Conservation (phyloP, 2,797 vertebrate genomes). For the Ibycter americanus region DNA sequence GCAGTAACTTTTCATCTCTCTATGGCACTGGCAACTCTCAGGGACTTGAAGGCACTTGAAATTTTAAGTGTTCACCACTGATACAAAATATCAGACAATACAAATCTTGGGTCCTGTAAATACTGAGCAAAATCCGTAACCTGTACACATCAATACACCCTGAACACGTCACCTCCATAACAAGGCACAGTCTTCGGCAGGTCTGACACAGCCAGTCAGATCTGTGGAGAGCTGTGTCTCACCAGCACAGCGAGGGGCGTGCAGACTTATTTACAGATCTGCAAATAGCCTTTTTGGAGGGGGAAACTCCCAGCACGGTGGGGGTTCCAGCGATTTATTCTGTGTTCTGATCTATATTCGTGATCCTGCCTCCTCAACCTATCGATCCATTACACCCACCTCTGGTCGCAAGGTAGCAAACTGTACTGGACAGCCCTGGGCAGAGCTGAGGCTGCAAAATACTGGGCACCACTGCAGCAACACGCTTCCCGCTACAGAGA, state of each 20-base stretch:
- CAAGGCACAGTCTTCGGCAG: background rate
- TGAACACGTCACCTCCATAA: background rate
- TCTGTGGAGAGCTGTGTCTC: background rate
- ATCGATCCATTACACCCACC: background rate
- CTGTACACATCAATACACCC: background rate
- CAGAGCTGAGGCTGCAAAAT: background rate
- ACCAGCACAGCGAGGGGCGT: background rate
- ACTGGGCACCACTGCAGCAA: background rate
- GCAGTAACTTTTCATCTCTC: background rate
- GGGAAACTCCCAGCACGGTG: background rate
- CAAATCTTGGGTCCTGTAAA: background rate
- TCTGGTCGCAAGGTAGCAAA: background rate
- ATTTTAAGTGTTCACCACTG: background rate
- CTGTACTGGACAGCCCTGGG: background rate
- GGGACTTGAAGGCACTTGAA: background rate
- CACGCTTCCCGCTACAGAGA: background rate
- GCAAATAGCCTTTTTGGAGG: background rate
- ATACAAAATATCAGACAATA: background rate
- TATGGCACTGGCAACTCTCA: background rate
- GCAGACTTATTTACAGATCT: background rate
- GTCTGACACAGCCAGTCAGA: background rate
- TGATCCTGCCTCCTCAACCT: background rate
- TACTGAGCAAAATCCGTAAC: background rate
- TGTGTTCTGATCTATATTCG: background rate
- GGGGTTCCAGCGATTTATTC: background rate